phyloP scores from a whole-genome alignment of 2,113 vertebrate genomes.

The Thalassarche chlororhynchos region DNA sequence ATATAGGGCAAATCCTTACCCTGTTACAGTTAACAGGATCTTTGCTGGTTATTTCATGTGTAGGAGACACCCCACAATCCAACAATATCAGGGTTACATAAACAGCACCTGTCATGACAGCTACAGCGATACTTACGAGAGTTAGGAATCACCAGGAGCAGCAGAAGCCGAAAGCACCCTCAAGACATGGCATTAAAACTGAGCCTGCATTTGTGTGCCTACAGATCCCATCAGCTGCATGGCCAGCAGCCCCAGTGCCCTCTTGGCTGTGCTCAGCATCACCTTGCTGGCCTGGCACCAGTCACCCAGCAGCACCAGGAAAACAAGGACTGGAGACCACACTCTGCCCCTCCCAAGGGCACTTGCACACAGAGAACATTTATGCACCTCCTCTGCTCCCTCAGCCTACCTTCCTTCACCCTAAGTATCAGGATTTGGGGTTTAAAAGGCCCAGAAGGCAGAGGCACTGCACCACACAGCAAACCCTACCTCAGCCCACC shows the following conservation, averaged over 20 bases:
- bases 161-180: not conserved
- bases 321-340: rapidly evolving
- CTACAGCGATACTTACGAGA: not conserved
- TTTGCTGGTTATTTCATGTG: not conserved
- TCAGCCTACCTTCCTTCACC: not conserved
- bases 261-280: not conserved
- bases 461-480: rapidly evolving
- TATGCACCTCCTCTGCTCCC: not conserved
- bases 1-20: not conserved
- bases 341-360: not conserved
- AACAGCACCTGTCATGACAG: not conserved
- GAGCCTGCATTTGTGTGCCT: not conserved
- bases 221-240: not conserved
- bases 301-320: not conserved
- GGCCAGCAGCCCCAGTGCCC: no score
- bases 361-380: rapidly evolving
- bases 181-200: not conserved
- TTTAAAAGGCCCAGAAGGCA: not conserved
- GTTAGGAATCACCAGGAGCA: not conserved
- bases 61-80: not conserved
- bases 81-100: not conserved
- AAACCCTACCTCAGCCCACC: not conserved
- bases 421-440: rapidly evolving
- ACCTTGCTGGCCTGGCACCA: not conserved
- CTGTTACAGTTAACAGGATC: not conserved